phyloP scores from a whole-genome alignment of 2,888 invertebrate species.

The Steinernema hermaphroditum region DNA sequence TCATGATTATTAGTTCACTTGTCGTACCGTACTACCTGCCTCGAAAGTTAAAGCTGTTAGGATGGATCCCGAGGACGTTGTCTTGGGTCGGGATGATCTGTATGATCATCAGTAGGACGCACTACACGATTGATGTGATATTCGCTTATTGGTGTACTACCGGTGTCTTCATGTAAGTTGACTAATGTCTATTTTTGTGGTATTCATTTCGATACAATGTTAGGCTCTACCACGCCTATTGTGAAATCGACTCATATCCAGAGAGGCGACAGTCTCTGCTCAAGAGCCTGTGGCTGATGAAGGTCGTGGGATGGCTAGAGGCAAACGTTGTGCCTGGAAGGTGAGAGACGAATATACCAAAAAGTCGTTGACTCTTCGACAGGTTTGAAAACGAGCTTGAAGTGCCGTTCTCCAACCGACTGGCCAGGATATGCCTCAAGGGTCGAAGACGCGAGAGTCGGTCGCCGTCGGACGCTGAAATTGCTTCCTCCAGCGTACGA shows the following conservation, averaged over 20 bases:
- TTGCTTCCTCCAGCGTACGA: conserved; percentile 19
- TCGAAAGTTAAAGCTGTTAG: conserved; percentile 30
- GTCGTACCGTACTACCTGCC: conserved; percentile 46
- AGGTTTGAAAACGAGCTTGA: conserved; percentile 43
- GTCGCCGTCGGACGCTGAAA: conserved; percentile 2
- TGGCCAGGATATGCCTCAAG: conserved; percentile 31
- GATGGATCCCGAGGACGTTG: conserved; percentile 38
- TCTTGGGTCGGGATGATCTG: conserved; percentile 37
- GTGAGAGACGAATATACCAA: conserved; percentile 20
- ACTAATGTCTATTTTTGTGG: no score
- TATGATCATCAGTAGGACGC: conserved; percentile 46
- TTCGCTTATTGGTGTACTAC: conserved; percentile 47
- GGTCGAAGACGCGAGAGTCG: neutral
- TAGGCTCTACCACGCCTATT: conserved; percentile 50
- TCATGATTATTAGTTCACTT: conserved; percentile 48
- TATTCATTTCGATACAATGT: no score
- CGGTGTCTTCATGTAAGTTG: conserved; percentile 46
- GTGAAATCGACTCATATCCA: conserved; percentile 48
- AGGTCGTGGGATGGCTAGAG: conserved; percentile 45
- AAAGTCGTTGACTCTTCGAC: no score
- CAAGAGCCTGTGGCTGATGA: conserved; percentile 34
- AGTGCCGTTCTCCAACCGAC: conserved; percentile 35
- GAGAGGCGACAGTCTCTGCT: conserved; percentile 45
- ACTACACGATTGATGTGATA: conserved; percentile 52
- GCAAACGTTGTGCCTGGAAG: conserved; percentile 49